A percentile compares a stretch with the other conserved stretches of the same genome.
These are phyloP conservation scores for Sphinx pinastri DNA, from an alignment of 2,888 invertebrate species.

Conservation along the genomic window DNA sequence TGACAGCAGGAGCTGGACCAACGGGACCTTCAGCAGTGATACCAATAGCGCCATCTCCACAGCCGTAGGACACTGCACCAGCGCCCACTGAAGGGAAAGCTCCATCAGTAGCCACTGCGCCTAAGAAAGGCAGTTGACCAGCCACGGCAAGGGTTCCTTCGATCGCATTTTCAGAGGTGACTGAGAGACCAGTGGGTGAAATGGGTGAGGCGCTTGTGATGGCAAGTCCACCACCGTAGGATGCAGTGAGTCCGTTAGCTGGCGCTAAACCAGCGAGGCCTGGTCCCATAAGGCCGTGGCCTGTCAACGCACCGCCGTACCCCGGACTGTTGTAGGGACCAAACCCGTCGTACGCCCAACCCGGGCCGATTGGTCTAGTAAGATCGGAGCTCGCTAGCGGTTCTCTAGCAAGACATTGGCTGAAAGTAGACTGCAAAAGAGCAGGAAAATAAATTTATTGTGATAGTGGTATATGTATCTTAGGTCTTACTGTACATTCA, in stretches of 20 bases:
- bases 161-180: background rate
- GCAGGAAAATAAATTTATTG: background rate
- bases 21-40: conserved; percentile 20
- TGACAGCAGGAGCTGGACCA: background rate
- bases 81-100: conserved; percentile 28
- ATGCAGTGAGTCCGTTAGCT: background rate
- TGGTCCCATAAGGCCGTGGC: background rate
- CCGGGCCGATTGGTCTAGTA: background rate
- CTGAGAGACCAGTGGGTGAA: background rate
- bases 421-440: background rate
- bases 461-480: too few species aligned
- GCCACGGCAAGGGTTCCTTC: conserved; percentile 27
- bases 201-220: conserved; percentile 7
- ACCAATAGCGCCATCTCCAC: conserved; percentile 29
- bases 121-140: conserved; percentile 36
- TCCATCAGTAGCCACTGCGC: conserved; percentile 31
- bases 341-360: background rate
- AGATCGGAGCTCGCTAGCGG: background rate
- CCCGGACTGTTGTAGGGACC: conserved; percentile 7
- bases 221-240: conserved; percentile 18
- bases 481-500: too few species aligned
- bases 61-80: conserved; percentile 35
- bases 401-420: background rate
- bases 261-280: background rate
- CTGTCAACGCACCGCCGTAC: background rate